phyloP scores from a whole-genome alignment of 2,113 vertebrate genomes.

The Quiscalus mexicanus region DNA sequence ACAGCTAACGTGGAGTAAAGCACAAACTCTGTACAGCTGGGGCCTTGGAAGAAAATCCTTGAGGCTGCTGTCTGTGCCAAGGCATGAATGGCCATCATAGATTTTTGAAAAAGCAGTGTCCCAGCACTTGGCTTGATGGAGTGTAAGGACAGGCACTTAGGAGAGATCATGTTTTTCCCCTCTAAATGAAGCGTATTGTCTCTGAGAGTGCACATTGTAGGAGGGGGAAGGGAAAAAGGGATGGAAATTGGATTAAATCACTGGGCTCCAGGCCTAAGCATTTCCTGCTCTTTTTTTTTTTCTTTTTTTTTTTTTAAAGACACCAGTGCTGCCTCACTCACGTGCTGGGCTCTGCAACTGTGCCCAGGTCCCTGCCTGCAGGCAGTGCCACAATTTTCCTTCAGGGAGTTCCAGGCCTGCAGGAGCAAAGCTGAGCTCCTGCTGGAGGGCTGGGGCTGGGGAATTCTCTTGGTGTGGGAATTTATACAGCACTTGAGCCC shows the following conservation, averaged over 20 bases:
- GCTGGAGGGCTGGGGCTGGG: not conserved
- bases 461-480: conserved; percentile 2
- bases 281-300: conserved; percentile 1
- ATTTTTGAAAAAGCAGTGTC: not conserved
- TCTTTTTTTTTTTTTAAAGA: not conserved
- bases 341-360: not conserved
- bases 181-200: conserved; percentile 34
- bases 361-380: not conserved
- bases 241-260: conserved; percentile 62
- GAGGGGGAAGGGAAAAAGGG: conserved; percentile 36
- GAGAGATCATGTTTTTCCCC: not conserved
- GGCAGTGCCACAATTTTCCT: not conserved
- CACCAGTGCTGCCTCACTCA: not conserved
- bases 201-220: not conserved
- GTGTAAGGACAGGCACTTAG: not conserved
- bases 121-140: not conserved
- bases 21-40: not conserved
- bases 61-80: not conserved
- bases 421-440: not conserved
- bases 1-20: not conserved
- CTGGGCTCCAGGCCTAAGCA: conserved; percentile 53
- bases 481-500: not conserved
- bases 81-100: not conserved
- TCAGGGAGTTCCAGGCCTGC: not conserved
- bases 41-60: not conserved